Evolutionary conservation across 37 sponge, comb jelly and placozoan species (phyloP).

Genomic region (Crambe crambe): DNA sequence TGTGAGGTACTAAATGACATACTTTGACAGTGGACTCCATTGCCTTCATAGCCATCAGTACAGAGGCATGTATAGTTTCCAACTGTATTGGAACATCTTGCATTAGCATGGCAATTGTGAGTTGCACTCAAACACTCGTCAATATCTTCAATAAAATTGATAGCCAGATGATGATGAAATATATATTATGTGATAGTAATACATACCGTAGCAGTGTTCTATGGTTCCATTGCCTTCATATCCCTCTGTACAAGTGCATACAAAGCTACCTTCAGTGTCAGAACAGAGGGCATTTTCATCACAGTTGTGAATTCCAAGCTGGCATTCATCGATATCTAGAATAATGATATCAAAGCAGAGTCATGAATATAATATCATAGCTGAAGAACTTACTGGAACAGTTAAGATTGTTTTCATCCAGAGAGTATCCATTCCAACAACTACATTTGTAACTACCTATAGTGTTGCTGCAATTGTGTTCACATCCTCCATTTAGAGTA

Average conservation of each 20-base stretch:
- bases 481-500: conserved; percentile 7
- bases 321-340: not conserved
- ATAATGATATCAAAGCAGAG: too few species aligned
- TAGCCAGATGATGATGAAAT: not conserved
- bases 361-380: not conserved
- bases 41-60: conserved; percentile 34
- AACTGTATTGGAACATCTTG: conserved; percentile 7
- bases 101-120: conserved; percentile 18
- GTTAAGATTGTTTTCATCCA: not conserved
- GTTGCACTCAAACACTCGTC: conserved; percentile 23
- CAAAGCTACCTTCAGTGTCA: conserved; percentile 17
- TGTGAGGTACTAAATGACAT: too few species aligned
- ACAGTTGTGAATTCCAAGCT: conserved; percentile 7
- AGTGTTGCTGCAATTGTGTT: not conserved
- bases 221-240: conserved; percentile 8
- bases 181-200: not conserved
- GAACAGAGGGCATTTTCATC: conserved; percentile 11
- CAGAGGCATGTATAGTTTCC: conserved; percentile 40
- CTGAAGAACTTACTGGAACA: not conserved
- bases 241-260: conserved; percentile 33
- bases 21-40: conserved; percentile 36
- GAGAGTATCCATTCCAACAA: not conserved
- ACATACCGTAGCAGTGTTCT: not conserved
- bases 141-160: conserved; percentile 3
- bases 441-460: not conserved